Evolutionary conservation across 1,140 invertebrate species (phyloP), one percentile per base, ranked within the genome.

Genomic region (Pseudomyrmex gracilis): DNA sequence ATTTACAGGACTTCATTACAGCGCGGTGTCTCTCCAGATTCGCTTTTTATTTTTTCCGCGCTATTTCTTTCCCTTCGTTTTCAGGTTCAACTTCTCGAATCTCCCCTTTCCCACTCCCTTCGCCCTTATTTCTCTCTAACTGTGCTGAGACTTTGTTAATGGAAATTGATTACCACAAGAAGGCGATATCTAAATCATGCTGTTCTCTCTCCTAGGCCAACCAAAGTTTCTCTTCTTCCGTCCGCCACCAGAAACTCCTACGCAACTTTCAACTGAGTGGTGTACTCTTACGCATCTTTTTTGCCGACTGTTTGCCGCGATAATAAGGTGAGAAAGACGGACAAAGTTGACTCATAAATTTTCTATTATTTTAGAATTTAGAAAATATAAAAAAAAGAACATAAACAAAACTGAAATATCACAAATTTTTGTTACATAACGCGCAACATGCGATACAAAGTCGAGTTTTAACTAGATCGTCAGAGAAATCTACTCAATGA

Each of bases 91-190:
- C 58, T 85, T 82, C 77, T 68, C 76, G 43, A 47, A 80, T 80
- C 53, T 64, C 57, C 74, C 57, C 67, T 49, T 78, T 64, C 47
- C 53, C 76, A 80, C 43, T 80, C 77, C 60, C 67, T 47, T 53
- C 76, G 60, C 20, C 71, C 83, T 63, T 82, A 82, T 82, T 68
- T 76, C 84, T 49, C 77, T 89, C 86, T 83, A 85, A 88, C 83
- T 49, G 84, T 67, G 83, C 87, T 64, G 24, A 87, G 68, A 84
- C 82, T 87, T 89, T 67, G 88, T 89, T 92, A 92, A 93, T 93
- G 92, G 89, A 92, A 93, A 93, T 93, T 93, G 91, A 93, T 93
- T 93, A 93, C 92, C 89, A 51, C 87, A 89, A 91, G 89, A 90
- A 92, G 86, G 82, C 91, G 90, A 92, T 93, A 93, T 92, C 91